These are phyloP conservation scores for Emberiza fucata DNA, from an alignment of 2,113 vertebrate species.

Conservation along the genomic window DNA sequence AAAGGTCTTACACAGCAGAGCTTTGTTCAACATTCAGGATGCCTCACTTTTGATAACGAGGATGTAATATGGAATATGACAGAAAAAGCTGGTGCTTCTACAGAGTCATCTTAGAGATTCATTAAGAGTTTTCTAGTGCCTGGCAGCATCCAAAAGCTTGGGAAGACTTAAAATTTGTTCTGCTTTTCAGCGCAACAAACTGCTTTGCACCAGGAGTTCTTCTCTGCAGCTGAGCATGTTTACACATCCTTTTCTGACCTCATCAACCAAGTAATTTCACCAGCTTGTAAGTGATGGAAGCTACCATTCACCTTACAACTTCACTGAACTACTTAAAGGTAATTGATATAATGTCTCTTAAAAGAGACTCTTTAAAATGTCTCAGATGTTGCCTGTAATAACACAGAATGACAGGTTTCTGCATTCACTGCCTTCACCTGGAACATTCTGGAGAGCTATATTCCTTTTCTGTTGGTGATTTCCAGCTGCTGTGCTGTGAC, in stretches of 20 bases:
- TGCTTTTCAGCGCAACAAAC: constrained; percentile 65
- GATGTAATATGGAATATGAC: not conserved
- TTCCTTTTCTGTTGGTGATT: not conserved
- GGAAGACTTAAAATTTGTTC: not conserved
- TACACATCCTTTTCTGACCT: constrained; percentile 73
- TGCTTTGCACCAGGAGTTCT: constrained; percentile 55
- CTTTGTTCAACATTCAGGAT: not conserved
- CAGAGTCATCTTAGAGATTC: not conserved
- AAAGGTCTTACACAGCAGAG: not conserved
- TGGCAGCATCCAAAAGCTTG: not conserved
- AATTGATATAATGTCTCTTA: not conserved
- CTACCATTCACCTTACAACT: not conserved
- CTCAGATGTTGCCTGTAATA: not conserved
- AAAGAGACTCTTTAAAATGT: not conserved
- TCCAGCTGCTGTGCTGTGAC: not conserved
- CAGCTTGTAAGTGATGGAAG: constrained; percentile 39
- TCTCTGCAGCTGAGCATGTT: constrained; percentile 72
- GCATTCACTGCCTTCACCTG: not conserved
- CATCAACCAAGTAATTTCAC: constrained; percentile 66
- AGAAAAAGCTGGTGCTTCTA: not conserved
- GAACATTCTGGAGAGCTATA: not conserved
- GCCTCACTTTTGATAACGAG: not conserved
- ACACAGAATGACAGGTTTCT: not conserved
- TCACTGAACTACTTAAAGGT: constrained; percentile 4
- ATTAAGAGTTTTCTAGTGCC: not conserved